phyloP scores from a whole-genome alignment of 2,113 vertebrate genomes.

The Capra hircus region DNA sequence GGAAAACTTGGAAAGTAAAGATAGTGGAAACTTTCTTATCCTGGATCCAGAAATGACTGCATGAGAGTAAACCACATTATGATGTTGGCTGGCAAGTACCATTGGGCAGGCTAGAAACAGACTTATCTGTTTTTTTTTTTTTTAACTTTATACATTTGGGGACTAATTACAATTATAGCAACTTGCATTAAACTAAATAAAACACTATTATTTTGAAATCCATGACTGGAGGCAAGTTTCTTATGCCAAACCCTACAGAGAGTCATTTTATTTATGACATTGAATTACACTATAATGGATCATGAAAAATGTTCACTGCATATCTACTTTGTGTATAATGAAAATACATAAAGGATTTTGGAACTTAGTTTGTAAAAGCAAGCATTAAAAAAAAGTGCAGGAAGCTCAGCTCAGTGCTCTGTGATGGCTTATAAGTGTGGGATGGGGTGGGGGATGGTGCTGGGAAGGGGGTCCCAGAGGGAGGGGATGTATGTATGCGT shows the following conservation, averaged over 20 bases:
- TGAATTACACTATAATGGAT: not conserved
- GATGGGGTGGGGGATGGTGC: not conserved
- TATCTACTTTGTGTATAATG: not conserved
- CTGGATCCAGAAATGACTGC: not conserved
- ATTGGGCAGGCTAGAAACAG: not conserved
- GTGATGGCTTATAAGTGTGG: not conserved
- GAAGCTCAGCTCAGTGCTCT: not conserved
- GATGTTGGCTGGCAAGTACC: not conserved
- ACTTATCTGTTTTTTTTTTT: not conserved
- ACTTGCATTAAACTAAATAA: not conserved
- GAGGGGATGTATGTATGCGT: not conserved
- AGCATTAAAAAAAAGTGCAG: not conserved
- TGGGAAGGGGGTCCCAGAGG: not conserved
- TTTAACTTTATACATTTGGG: not conserved
- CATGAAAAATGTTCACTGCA: not conserved
- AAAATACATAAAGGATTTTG: not conserved
- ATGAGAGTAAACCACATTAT: too few species aligned
- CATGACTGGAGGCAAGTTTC: not conserved
- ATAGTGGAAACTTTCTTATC: not conserved
- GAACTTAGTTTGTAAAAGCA: not conserved
- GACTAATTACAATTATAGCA: not conserved
- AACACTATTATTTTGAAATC: not conserved
- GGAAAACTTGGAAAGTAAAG: not conserved
- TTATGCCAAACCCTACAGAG: not conserved
- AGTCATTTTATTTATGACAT: not conserved